phyloP scores from a whole-genome alignment of 1,140 invertebrate genomes.

The Bombus turneri region DNA sequence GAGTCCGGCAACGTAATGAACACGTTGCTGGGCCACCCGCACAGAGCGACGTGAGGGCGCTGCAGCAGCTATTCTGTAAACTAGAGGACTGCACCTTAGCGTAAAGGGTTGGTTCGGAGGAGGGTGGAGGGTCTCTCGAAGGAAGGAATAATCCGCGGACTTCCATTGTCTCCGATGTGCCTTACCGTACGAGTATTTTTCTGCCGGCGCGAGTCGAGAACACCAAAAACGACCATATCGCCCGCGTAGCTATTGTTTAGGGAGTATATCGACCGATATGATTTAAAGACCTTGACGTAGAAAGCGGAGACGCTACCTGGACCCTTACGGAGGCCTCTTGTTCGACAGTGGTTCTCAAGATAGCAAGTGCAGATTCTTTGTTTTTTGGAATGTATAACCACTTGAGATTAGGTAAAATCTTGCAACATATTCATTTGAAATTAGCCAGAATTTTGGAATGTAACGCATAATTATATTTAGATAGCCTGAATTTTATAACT shows the following conservation, averaged over 20 bases:
- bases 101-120: slow-evolving; percentile 16
- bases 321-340: neutral
- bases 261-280: slow-evolving; percentile 61
- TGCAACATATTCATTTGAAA: neutral
- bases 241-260: slow-evolving; percentile 55
- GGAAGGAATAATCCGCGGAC: slow-evolving; percentile 42
- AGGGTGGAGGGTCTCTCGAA: neutral
- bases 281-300: slow-evolving; percentile 51
- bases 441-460: neutral
- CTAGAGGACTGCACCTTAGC: neutral
- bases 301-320: slow-evolving; percentile 5
- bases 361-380: neutral
- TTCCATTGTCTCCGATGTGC: slow-evolving; percentile 60
- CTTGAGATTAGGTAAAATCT: too few relatives aligned
- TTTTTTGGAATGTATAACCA: neutral
- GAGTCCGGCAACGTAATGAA: slow-evolving; percentile 65
- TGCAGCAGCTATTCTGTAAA: neutral
- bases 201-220: neutral
- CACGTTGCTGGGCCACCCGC: slow-evolving; percentile 66
- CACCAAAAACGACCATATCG: slow-evolving; percentile 46
- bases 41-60: neutral
- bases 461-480: neutral
- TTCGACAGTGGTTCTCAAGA: slow-evolving; percentile 25
- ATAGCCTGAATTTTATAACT: neutral
- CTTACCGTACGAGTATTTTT: slow-evolving; percentile 51